Conservation (phyloP, 92 coral and sea anemone species). For the Hydrozoanthus gracilis region DNA sequence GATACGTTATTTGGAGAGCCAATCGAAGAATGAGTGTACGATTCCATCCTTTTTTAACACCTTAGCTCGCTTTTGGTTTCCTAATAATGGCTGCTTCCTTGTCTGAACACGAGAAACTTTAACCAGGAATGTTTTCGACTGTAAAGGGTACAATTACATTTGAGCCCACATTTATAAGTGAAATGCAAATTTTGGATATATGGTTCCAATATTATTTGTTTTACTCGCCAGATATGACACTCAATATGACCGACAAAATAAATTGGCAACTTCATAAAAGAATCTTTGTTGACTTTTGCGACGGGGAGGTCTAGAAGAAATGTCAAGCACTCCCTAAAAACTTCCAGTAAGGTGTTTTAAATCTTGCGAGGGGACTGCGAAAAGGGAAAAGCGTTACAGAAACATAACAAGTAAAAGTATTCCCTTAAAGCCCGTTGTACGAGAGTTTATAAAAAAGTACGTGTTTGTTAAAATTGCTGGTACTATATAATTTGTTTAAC, state of each 20-base stretch:
- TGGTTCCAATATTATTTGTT: neutral
- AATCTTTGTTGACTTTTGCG: neutral
- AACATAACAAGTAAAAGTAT: too few species aligned
- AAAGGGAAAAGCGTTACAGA: too few species aligned
- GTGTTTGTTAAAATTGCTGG: too few species aligned
- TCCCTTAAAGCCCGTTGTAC: too few species aligned
- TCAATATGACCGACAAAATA: neutral
- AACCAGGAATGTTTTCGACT: neutral
- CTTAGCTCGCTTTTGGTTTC: neutral
- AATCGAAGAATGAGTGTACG: neutral
- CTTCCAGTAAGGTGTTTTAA: too few species aligned
- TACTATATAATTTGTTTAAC: too few species aligned
- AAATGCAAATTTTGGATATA: neutral
- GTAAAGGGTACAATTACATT: neutral
- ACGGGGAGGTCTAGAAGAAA: neutral
- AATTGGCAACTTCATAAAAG: conserved; percentile 13
- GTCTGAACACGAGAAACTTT: neutral
- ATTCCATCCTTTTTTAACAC: conserved; percentile 1
- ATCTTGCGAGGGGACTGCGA: too few species aligned
- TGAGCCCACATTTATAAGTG: neutral
- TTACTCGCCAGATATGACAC: neutral
- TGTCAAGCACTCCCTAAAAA: too few species aligned
- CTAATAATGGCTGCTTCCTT: too few species aligned
- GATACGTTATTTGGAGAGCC: neutral
- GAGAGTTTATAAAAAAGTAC: too few species aligned